Percentiles rank a stretch among this genome's conserved stretches.
These are phyloP conservation scores for Cephus cinctus DNA, from an alignment of 1,140 invertebrate genomes.

Conservation along the genomic window DNA sequence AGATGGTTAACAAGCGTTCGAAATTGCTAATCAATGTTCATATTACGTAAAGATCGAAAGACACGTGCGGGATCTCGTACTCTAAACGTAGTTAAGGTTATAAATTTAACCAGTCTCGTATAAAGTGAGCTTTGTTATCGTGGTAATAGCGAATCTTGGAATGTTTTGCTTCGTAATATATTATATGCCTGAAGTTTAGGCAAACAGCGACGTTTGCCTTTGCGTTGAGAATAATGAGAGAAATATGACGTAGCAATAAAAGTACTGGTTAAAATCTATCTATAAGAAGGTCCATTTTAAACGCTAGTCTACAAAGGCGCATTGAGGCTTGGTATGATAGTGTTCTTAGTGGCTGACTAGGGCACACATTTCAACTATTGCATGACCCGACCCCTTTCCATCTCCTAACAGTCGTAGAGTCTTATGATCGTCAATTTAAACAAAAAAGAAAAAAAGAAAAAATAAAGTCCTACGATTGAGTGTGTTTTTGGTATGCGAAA, in stretches of 20 bases:
- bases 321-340: constrained; percentile 17
- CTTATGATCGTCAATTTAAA: constrained; percentile 13
- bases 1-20: too few species aligned
- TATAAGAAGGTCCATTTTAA: constrained; percentile 5
- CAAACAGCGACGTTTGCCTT: neutral
- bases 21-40: too few species aligned
- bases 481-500: neutral
- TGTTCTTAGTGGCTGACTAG: constrained; percentile 45
- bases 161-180: too few species aligned
- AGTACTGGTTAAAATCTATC: neutral
- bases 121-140: neutral
- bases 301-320: constrained; percentile 19
- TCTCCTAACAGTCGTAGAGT: too few species aligned
- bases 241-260: neutral
- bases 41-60: too few species aligned
- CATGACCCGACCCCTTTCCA: too few species aligned
- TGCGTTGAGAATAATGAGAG: neutral
- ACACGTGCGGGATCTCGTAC: too few species aligned
- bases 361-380: constrained; percentile 40
- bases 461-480: neutral
- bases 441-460: constrained; percentile 11
- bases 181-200: neutral
- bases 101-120: neutral
- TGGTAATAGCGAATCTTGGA: too few species aligned
- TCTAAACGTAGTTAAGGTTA: too few species aligned